These are phyloP conservation scores for Pseudobourletiella spinata DNA, from an alignment of 1,140 invertebrate genomes.

Conservation along the genomic window DNA sequence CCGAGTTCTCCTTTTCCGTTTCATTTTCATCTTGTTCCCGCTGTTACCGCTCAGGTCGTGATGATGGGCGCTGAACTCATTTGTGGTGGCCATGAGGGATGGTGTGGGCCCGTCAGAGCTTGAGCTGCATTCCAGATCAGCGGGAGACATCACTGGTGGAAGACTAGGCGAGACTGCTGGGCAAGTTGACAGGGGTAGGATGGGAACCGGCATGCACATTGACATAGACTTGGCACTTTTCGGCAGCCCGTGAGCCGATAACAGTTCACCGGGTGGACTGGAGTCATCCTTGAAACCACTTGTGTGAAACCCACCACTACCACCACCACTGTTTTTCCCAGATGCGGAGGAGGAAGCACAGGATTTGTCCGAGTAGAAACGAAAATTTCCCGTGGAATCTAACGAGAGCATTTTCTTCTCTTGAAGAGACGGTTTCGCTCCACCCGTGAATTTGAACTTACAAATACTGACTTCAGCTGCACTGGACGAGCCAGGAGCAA, in stretches of 20 bases:
- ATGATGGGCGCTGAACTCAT: neutral
- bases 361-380: conserved; percentile 66
- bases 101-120: neutral
- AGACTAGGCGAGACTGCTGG: neutral
- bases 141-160: conserved; percentile 32
- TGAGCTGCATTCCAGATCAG: neutral
- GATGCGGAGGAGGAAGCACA: conserved; percentile 35
- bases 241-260: conserved; percentile 9
- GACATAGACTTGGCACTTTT: conserved; percentile 34
- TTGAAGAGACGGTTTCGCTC: conserved; percentile 71
- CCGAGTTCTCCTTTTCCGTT: conserved; percentile 62
- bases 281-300: neutral
- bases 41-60: neutral
- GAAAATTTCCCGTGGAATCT: conserved; percentile 72
- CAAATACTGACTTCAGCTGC: conserved; percentile 68
- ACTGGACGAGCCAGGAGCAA: neutral
- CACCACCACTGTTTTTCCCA: neutral
- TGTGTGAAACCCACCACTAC: neutral
- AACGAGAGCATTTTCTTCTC: conserved; percentile 85
- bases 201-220: conserved; percentile 28
- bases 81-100: neutral
- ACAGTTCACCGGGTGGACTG: neutral
- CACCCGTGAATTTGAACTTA: conserved; percentile 86
- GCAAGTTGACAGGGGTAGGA: conserved; percentile 1
- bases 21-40: conserved; percentile 37